Percentiles rank a stretch among this genome's conserved stretches.
Evolutionary conservation across 2,113 vertebrate genomes (phyloP).

Genomic region (Lichenostomus cassidix): DNA sequence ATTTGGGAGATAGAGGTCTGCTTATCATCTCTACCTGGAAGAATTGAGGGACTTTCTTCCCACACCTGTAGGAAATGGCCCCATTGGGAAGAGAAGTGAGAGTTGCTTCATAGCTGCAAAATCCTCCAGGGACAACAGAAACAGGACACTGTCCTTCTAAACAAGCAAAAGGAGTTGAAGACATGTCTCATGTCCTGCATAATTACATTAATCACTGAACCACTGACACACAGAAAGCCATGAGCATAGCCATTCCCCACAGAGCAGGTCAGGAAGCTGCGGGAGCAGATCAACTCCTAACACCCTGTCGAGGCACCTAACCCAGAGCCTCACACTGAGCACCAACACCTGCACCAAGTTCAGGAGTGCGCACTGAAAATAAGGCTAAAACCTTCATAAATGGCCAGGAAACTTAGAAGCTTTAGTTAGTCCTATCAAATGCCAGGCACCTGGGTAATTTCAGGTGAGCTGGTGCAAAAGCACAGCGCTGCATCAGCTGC

Average conservation of each 20-base stretch:
- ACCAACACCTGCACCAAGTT: neutral
- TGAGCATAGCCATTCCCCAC: neutral
- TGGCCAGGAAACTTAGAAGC: neutral
- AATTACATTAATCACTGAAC: neutral
- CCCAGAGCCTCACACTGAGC: neutral
- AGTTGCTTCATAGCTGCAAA: neutral
- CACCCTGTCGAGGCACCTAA: neutral
- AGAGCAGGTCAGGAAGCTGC: neutral
- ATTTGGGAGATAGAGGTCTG: neutral
- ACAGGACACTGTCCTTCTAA: neutral
- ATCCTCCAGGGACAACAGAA: neutral
- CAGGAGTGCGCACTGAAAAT: neutral
- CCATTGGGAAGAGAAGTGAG: neutral
- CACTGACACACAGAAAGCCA: neutral
- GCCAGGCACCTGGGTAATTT: neutral
- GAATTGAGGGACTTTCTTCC: neutral
- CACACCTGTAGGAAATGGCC: neutral
- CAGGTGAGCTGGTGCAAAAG: neutral
- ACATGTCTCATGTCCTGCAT: neutral
- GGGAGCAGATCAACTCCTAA: accelerated
- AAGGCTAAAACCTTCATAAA: neutral
- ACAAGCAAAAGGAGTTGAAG: neutral
- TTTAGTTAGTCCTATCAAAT: neutral
- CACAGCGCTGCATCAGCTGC: neutral
- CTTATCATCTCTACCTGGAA: neutral